Percentiles rank a stretch among this genome's conserved stretches.
Conservation (phyloP, 2,888 invertebrate species). For the Athetis lepigone region DNA sequence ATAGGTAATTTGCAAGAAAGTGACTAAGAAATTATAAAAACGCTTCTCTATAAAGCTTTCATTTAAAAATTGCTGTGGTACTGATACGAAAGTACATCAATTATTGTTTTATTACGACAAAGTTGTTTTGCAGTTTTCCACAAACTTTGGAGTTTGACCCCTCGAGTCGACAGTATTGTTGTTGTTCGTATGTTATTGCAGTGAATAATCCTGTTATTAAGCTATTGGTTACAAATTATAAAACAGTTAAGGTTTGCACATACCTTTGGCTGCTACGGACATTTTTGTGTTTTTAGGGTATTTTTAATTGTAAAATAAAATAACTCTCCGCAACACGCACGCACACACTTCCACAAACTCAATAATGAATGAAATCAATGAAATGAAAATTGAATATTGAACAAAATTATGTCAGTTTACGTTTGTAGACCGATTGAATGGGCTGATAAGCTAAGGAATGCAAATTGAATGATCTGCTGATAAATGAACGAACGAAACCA, state of each 20-base stretch:
- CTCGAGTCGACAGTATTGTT: slow-evolving; percentile 37
- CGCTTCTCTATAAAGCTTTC: neutral
- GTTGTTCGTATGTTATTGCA: neutral
- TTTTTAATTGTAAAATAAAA: slow-evolving; percentile 11
- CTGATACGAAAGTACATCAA: neutral
- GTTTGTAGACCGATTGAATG: slow-evolving; percentile 44
- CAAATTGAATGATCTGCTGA: slow-evolving; percentile 57
- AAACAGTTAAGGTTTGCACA: slow-evolving; percentile 26
- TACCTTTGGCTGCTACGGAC: slow-evolving; percentile 87
- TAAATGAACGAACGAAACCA: slow-evolving; percentile 53
- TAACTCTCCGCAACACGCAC: slow-evolving; percentile 26
- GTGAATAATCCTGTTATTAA: slow-evolving; percentile 5
- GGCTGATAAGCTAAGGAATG: slow-evolving; percentile 28
- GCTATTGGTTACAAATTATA: neutral
- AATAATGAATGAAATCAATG: slow-evolving; percentile 57
- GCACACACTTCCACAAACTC: slow-evolving; percentile 48
- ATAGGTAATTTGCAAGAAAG: slow-evolving; percentile 2
- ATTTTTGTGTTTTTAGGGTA: slow-evolving; percentile 65
- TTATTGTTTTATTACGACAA: neutral
- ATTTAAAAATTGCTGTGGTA: neutral
- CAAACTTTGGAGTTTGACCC: slow-evolving; percentile 71
- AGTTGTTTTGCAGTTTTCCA: slow-evolving; percentile 31
- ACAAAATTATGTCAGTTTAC: slow-evolving; percentile 13
- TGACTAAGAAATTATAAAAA: neutral
- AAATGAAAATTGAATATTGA: too few species aligned